Base-by-base conservation (phyloP, 2,888 invertebrate species). In the Stenurella melanura region DNA sequence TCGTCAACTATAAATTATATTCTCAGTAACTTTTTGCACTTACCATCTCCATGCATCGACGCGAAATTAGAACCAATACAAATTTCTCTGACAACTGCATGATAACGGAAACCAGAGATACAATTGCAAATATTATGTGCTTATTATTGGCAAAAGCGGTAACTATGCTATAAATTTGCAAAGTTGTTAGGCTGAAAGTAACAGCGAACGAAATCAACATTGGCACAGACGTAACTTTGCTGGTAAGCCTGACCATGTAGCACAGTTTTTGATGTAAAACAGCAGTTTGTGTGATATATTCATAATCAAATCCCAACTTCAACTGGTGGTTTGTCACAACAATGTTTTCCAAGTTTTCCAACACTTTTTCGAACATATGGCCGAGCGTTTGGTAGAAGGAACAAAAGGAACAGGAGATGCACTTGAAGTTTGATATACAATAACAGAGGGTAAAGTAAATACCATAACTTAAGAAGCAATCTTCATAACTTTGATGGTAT, bases 21-120 rank as follows among this genome's bases (percentile, higher is more conserved):
- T 15, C 9, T 42, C 21, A 57, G 19, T 12, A 60, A 21, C 5
- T 21, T 21, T 60, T 9, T 21, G 12, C 4, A 17, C 63, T 63
- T 18, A 63, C 63, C 63, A 38, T 63, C 12, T 18, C 38, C 63
- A 63, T 63, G n/a, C 63, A 63, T 9, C 63, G 15, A 10, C 38
- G 17, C 1, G 63, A 63, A n/a, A 18, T 34, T 30, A 63, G 0
- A 17, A 17, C 30, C 9, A 63, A 38, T 18, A n/a, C 34, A 6
- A 63, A 11, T 30, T 63, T 63, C 63, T 63, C 63, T 1, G 9
- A 5, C 7, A 63, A 30, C 9, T 34, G 18, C n/a, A 63, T 1
- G 2, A n/a, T 1, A 9, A 63, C 18, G 12, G 4, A 38, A 63
- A 63, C 1, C 30, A 63, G 5, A 1, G 63, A 63, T 0, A 10